Conservation (phyloP, 2,113 vertebrate species). For the Mixornis gularis region DNA sequence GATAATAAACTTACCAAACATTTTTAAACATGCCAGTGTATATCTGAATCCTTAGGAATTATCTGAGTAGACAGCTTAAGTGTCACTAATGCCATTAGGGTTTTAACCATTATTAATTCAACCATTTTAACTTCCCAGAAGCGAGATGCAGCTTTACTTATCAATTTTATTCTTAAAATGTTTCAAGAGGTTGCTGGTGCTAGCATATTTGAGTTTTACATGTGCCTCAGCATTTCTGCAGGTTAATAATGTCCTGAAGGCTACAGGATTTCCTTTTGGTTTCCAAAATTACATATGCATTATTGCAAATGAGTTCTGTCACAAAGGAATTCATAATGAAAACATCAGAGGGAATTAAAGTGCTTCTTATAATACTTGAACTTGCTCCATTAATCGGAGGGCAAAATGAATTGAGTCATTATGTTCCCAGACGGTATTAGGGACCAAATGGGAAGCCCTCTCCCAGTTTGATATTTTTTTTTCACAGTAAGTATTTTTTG, state of each 20-base stretch:
- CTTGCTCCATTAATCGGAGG: conserved; percentile 68
- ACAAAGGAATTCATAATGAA: conserved; percentile 69
- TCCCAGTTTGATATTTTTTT: conserved; percentile 8
- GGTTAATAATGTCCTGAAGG: conserved; percentile 63
- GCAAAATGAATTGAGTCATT: conserved; percentile 60
- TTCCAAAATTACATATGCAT: conserved; percentile 65
- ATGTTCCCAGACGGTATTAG: conserved; percentile 29
- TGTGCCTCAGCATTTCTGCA: conserved; percentile 48
- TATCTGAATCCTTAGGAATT: background rate
- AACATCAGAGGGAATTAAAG: conserved; percentile 68
- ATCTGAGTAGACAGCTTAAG: background rate
- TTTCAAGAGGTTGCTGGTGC: background rate
- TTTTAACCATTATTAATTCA: conserved; percentile 31
- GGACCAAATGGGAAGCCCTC: conserved; percentile 30
- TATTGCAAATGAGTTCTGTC: conserved; percentile 68
- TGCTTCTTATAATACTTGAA: conserved; percentile 52
- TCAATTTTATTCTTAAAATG: conserved; percentile 11
- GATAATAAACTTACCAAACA: background rate
- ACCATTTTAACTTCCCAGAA: conserved; percentile 4
- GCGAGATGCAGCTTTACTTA: background rate
- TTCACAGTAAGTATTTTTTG: conserved; percentile 20
- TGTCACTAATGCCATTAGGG: background rate
- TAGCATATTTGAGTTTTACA: conserved; percentile 39
- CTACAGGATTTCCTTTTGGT: conserved; percentile 57
- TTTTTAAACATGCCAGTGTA: background rate